phyloP scores from a whole-genome alignment of 2,113 vertebrate genomes.

The Actenoides lindsayi region DNA sequence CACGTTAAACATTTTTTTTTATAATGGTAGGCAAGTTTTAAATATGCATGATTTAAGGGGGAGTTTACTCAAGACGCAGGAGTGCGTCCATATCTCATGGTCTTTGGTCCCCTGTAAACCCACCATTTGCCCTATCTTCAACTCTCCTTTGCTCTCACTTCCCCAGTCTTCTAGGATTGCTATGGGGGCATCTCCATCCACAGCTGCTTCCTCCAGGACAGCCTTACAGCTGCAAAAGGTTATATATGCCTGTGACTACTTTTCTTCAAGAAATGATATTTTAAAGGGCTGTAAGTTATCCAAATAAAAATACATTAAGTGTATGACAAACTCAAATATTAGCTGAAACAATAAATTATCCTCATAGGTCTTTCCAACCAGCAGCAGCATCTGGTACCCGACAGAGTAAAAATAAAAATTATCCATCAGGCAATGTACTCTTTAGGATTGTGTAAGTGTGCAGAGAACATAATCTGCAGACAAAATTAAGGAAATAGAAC shows the following conservation, averaged over 20 bases:
- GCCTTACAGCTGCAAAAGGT: background rate
- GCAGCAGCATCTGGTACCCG: background rate
- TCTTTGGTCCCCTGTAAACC: background rate
- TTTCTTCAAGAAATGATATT: background rate
- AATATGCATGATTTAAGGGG: background rate
- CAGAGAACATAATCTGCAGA: background rate
- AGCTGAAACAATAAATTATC: background rate
- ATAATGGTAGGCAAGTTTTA: background rate
- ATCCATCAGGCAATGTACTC: background rate
- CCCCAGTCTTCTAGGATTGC: too few relatives aligned
- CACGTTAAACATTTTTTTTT: background rate
- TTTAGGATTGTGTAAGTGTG: background rate
- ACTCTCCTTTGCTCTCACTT: too few relatives aligned
- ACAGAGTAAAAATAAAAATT: background rate
- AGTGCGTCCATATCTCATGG: background rate
- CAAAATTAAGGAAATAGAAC: background rate
- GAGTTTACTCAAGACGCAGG: background rate
- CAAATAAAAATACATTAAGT: background rate
- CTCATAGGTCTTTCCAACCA: background rate
- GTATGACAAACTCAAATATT: background rate
- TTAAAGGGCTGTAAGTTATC: background rate
- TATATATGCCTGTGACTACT: background rate
- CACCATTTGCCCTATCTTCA: too few relatives aligned
- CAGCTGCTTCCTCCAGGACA: too few relatives aligned
- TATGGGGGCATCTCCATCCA: too few relatives aligned